phyloP scores from a whole-genome alignment of 2,797 vertebrate species.

The Phalloptychus januarius region DNA sequence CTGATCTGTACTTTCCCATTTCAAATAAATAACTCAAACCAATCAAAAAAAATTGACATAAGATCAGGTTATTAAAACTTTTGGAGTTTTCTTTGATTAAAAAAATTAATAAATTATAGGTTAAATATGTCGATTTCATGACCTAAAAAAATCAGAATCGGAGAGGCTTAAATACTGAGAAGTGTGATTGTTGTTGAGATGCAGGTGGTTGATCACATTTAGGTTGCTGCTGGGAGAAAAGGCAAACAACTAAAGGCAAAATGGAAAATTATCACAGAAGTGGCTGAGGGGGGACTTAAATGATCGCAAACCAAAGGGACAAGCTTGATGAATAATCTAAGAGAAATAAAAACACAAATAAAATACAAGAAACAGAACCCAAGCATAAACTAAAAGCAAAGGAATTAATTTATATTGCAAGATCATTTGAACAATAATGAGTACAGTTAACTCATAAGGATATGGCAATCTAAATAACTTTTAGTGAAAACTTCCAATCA shows the following conservation, averaged over 20 bases:
- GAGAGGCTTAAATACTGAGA: background rate
- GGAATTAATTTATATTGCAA: background rate
- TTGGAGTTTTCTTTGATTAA: background rate
- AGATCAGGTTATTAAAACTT: background rate
- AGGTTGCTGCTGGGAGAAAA: background rate
- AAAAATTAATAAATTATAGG: background rate
- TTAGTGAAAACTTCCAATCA: background rate
- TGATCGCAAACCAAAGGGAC: background rate
- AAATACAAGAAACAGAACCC: background rate
- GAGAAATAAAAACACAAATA: background rate
- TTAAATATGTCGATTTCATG: background rate
- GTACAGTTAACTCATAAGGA: background rate
- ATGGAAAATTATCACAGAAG: background rate
- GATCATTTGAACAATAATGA: background rate
- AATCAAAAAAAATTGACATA: background rate
- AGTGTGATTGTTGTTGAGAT: background rate
- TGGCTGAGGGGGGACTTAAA: background rate
- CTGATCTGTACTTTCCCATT: background rate
- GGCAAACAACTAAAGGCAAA: background rate
- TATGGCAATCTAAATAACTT: too few relatives aligned
- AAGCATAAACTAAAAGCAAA: background rate
- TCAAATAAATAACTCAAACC: constrained; percentile 1
- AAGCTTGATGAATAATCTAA: background rate
- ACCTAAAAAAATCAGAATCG: background rate
- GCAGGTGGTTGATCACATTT: background rate